A percentile compares a stretch with the other conserved stretches of the same genome.
Conservation (phyloP, 1,140 invertebrate species). For the Leguminivora glycinivorella region DNA sequence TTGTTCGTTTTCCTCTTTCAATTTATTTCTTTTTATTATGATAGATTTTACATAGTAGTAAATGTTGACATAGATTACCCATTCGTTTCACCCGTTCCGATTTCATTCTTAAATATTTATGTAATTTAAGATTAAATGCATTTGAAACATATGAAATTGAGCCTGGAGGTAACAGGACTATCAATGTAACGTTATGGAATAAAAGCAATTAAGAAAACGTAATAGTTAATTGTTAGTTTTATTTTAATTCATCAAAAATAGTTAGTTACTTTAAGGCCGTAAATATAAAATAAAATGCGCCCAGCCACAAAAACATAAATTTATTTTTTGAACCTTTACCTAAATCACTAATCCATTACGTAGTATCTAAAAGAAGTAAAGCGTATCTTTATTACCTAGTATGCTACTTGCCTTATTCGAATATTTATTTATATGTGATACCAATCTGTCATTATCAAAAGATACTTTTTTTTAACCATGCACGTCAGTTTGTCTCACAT, state of each 20-base stretch:
- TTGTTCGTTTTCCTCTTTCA: background rate
- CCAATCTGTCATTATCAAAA: too few species aligned
- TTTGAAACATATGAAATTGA: conserved; percentile 27
- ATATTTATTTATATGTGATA: too few species aligned
- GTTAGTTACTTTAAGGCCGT: too few species aligned
- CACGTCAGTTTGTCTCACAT: too few species aligned
- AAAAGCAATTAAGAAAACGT: conserved; percentile 72
- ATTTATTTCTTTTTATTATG: background rate
- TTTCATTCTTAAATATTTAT: conserved; percentile 16
- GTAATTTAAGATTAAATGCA: conserved; percentile 5
- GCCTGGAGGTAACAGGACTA: conserved; percentile 42
- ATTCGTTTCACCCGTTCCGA: conserved; percentile 10
- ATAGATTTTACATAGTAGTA: conserved; percentile 23
- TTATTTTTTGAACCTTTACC: too few species aligned
- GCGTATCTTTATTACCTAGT: too few species aligned
- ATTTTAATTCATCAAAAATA: conserved; percentile 35
- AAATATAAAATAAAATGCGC: too few species aligned
- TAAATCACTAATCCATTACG: too few species aligned
- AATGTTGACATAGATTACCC: conserved; percentile 9
- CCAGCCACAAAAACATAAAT: too few species aligned
- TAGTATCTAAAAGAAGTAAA: too few species aligned
- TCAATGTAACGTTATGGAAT: conserved; percentile 72
- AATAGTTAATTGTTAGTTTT: conserved; percentile 60
- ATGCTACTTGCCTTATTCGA: too few species aligned
- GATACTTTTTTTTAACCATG: too few species aligned